Evolutionary conservation across 2,888 invertebrate species (phyloP), one percentile per base, ranked within the genome.

Genomic region (Cantharis flavilabris): DNA sequence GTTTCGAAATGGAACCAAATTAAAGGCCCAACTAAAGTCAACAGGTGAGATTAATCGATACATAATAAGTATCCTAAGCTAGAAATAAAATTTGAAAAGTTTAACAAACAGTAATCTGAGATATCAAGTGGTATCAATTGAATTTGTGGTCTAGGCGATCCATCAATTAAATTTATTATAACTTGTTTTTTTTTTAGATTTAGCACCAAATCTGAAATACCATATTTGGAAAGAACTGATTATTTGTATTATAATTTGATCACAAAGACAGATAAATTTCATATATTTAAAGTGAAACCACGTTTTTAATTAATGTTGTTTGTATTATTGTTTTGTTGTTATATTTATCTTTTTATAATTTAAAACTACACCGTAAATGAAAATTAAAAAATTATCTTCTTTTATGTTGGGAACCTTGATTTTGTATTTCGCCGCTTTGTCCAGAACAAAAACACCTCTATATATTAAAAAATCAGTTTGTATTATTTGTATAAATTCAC

Each of bases 1-100:
- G 90, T 93, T 1, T 91, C 91, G 13, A 93, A 92, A 33, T 95
- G 95, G 95, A 94, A 93, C 88, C 94, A 94, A 73, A 92, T 95
- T 0, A 90, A 91, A 82, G 93, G 92, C 3, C 86, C 88, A 3
- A 84, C 75, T 16, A 87, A 86, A 82, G 79, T 84, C 11, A 80
- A 82, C 23, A 84, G 84, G 49, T 49, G 5, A 82, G 79, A 74
- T 84, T 86, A 83, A 82, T 80, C 28, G 9, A 28, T 9, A 30
- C 3, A 11, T 10, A 30, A 20, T 20, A 20, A 30, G 10, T 10
- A 10, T 10, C 28, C 28, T 9, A 30, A 11, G 10, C 28, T 10
- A 30, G 0, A 30, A 30, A 30, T 30, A 26, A 26, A 26, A 26
- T 10, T 30, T 30, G 10, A 26, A 26, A 23, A 23, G 5, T 28